phyloP scores from a whole-genome alignment of 2,888 invertebrate species.

The Dynastes hyllus region DNA sequence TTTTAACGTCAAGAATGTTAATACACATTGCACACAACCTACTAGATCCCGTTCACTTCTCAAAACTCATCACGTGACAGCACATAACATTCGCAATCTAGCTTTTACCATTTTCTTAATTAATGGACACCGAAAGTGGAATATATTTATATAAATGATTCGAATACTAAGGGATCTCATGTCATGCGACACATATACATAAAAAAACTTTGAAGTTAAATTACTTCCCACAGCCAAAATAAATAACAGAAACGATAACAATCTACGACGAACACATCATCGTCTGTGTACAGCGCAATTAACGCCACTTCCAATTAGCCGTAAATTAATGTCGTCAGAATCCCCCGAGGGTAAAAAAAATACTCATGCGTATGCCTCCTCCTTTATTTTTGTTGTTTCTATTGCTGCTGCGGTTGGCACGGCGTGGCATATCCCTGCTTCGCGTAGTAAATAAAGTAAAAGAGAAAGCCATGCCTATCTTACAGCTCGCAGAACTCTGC shows the following conservation, averaged over 20 bases:
- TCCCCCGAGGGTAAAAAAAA: not conserved
- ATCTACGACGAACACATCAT: not conserved
- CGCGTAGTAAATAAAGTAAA: constrained; percentile 6
- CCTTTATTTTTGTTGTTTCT: not conserved
- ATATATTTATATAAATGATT: too few species aligned
- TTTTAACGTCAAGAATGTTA: not conserved
- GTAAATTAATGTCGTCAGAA: not conserved
- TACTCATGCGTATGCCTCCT: not conserved
- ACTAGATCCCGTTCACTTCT: not conserved
- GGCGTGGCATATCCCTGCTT: not conserved
- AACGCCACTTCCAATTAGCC: constrained; percentile 1
- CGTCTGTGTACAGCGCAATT: not conserved
- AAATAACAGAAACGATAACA: not conserved
- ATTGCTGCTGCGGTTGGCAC: not conserved
- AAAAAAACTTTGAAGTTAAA: not conserved
- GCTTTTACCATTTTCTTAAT: constrained; percentile 1
- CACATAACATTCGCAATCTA: not conserved
- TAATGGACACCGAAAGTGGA: not conserved
- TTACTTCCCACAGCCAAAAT: not conserved
- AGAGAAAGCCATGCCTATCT: constrained; percentile 2
- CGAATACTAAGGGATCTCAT: too few species aligned
- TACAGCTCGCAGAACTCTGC: not conserved
- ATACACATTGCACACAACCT: not conserved
- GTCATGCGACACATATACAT: not conserved
- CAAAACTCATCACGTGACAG: not conserved